Conservation (phyloP, 2,888 invertebrate genomes). For the Synergus itoensis region DNA sequence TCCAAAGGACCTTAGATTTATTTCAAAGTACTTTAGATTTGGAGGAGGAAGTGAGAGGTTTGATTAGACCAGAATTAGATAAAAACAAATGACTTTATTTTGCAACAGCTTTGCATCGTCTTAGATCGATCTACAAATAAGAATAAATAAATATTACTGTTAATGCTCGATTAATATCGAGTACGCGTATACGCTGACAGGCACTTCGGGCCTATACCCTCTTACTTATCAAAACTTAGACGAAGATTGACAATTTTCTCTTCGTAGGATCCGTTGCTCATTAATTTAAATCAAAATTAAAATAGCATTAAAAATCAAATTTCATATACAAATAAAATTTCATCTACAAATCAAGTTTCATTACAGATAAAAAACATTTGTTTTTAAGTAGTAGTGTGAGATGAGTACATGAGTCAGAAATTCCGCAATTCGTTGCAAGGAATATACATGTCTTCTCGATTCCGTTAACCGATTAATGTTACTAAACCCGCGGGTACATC, state of each 20-base stretch:
- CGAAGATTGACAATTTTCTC: slow-evolving; percentile 39
- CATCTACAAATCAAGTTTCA: neutral
- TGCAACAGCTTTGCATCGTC: slow-evolving; percentile 51
- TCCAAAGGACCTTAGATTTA: slow-evolving; percentile 46
- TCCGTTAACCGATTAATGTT: slow-evolving; percentile 32
- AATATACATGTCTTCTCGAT: slow-evolving; percentile 22
- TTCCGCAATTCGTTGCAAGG: neutral
- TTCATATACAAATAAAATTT: neutral
- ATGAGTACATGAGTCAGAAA: slow-evolving; percentile 13
- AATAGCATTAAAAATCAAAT: neutral
- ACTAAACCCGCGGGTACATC: slow-evolving; percentile 15
- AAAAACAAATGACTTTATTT: slow-evolving; percentile 58
- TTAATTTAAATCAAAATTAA: neutral
- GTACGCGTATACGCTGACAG: slow-evolving; percentile 49
- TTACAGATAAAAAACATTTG: neutral
- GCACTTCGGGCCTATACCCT: slow-evolving; percentile 47
- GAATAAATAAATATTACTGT: slow-evolving; percentile 59
- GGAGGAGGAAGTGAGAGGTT: slow-evolving; percentile 28
- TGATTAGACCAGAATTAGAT: neutral
- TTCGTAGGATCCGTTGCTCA: neutral
- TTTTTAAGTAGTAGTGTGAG: neutral
- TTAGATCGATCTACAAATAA: slow-evolving; percentile 57
- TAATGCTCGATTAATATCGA: slow-evolving; percentile 50
- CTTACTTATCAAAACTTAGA: neutral
- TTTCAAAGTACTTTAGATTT: slow-evolving; percentile 26